A percentile compares a stretch with the other conserved stretches of the same genome.
These are phyloP conservation scores for Eulemur coronatus DNA, from an alignment of 2,797 vertebrate genomes.

Conservation along the genomic window DNA sequence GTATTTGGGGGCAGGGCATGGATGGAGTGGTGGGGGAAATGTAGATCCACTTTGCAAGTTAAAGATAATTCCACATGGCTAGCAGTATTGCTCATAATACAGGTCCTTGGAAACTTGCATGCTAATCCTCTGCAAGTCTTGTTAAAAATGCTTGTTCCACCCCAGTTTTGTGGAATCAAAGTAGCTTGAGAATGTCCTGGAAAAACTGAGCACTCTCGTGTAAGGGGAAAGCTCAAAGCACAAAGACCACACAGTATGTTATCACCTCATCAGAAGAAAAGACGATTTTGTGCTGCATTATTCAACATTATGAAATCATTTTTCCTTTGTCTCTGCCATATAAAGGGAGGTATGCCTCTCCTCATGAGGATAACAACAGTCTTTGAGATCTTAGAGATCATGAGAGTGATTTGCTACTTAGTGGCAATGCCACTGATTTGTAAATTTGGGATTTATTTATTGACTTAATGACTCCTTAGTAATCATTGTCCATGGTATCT, in stretches of 20 bases:
- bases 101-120: neutral
- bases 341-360: neutral
- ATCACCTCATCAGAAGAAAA: neutral
- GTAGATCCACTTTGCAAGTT: neutral
- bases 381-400: neutral
- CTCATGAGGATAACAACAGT: neutral
- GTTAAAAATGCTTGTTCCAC: neutral
- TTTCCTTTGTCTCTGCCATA: neutral
- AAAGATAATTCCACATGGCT: neutral
- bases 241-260: neutral
- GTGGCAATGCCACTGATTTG: neutral
- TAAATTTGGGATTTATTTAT: slow-evolving; percentile 24
- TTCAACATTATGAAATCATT: neutral
- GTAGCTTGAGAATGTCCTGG: neutral
- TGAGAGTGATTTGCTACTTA: neutral
- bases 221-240: neutral
- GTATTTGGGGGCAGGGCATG: neutral
- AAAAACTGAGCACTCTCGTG: fast-evolving
- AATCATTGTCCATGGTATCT: neutral
- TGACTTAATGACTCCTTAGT: neutral
- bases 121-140: neutral
- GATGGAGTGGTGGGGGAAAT: too few species aligned
- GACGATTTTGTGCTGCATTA: neutral
- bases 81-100: neutral
- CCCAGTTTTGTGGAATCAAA: neutral